phyloP scores from a whole-genome alignment of 2,888 invertebrate genomes.

The Dryocosmus kuriphilus region DNA sequence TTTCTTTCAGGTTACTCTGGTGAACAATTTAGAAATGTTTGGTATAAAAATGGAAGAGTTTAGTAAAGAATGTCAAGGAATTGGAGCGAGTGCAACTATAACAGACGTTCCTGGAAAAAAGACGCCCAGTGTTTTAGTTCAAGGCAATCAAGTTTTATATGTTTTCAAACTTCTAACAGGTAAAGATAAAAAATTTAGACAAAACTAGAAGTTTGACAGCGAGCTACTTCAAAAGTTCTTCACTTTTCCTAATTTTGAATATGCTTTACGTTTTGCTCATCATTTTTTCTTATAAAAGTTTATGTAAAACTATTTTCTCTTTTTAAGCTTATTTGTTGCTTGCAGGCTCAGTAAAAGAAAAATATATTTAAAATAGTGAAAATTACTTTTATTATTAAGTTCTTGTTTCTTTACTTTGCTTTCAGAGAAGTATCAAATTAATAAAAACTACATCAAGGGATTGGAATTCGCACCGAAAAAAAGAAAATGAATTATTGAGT shows the following conservation, averaged over 20 bases:
- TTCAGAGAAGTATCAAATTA: constrained; percentile 87
- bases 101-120: constrained; percentile 86
- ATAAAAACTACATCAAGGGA: constrained; percentile 87
- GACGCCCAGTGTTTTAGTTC: constrained; percentile 88
- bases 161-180: constrained; percentile 80
- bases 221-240: too few relatives aligned
- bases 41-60: constrained; percentile 90
- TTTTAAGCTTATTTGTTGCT: too few relatives aligned
- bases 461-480: constrained; percentile 87
- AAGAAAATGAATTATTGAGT: constrained; percentile 77
- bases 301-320: too few relatives aligned
- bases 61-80: constrained; percentile 90
- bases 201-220: too few relatives aligned
- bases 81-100: constrained; percentile 92
- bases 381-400: constrained; percentile 6
- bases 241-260: too few relatives aligned
- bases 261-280: too few relatives aligned
- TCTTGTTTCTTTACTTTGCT: constrained; percentile 71
- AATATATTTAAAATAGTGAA: constrained; percentile 43
- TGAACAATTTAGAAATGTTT: constrained; percentile 92
- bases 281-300: too few relatives aligned
- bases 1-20: constrained; percentile 85
- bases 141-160: constrained; percentile 91
- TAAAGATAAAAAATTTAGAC: constrained; percentile 59
- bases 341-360: background rate